phyloP scores from a whole-genome alignment of 1,140 invertebrate species.

The Drosophila orena region DNA sequence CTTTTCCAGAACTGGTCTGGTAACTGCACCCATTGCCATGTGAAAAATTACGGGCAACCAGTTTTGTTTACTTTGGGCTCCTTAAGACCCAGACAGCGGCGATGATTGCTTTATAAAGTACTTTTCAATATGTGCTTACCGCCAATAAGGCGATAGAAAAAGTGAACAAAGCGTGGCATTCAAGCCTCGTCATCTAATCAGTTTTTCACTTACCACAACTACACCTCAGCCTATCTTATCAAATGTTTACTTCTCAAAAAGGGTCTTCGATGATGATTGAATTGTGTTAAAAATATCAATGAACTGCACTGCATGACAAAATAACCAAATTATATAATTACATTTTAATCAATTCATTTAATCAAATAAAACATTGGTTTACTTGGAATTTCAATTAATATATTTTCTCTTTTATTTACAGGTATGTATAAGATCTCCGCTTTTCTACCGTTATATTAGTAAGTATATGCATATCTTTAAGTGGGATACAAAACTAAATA shows the following conservation, averaged over 20 bases:
- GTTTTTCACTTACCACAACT: constrained; percentile 7
- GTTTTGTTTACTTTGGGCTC: constrained; percentile 49
- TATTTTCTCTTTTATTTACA: constrained; percentile 51
- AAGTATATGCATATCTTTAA: constrained; percentile 10
- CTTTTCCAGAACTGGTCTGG: constrained; percentile 72
- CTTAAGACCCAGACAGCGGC: constrained; percentile 17
- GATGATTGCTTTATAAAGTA: constrained; percentile 31
- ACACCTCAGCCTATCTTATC: constrained; percentile 56
- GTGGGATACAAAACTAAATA: background rate
- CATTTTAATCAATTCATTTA: background rate
- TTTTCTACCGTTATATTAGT: background rate
- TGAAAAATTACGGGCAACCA: constrained; percentile 75
- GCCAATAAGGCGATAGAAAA: constrained; percentile 18
- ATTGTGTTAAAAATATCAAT: constrained; percentile 47
- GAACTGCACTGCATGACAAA: constrained; percentile 26
- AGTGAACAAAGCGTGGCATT: constrained; percentile 15
- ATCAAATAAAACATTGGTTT: background rate
- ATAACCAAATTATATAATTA: background rate
- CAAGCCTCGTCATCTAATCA: constrained; percentile 49
- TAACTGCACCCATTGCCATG: constrained; percentile 56
- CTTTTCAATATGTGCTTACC: constrained; percentile 31
- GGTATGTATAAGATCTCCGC: constrained; percentile 42
- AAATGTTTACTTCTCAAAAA: constrained; percentile 26
- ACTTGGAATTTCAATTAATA: constrained; percentile 8
- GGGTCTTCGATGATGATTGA: constrained; percentile 26